Base-by-base conservation (phyloP, 2,888 invertebrate genomes). In the Ganaspis brasiliensis region DNA sequence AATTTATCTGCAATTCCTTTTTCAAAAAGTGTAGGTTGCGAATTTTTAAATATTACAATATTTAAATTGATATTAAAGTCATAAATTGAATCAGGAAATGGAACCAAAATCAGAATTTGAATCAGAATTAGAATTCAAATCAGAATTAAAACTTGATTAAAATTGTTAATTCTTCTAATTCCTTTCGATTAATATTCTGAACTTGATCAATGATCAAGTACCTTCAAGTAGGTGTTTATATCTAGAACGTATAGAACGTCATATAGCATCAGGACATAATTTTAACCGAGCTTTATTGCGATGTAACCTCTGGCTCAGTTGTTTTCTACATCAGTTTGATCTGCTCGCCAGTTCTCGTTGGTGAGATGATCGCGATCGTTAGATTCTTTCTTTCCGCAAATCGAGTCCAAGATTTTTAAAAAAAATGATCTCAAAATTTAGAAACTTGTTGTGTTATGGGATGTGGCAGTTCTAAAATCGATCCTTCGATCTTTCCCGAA, bases 221-320 rank as follows among this genome's bases (percentile, higher is more conserved):
- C 61, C 73, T 61, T 73, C 19, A 31, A 40, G 61, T 61, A 24
- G 8, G 40, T 45, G 40, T 21, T 57, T 76, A 73, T 75, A 72
- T 77, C 74, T 52, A 72, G 77, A 72, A 49, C 72, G 40, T 40
- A 40, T 74, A 37, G 59, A 61, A 55, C 52, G 49, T 59, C 70
- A 75, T 67, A 75, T 49, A 71, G 49, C 63, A 74, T 56, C 56
- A 71, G 78, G 78, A 85, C 85, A 86, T 88, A 88, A 88, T 87
- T 88, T 87, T 88, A 89, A 87, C 86, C 78, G 75, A 77, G 75
- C 76, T 78, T 81, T 86, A 84, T 86, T 87, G 85, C 86, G 84
- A 83, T 83, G 82, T 85, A 86, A 86, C 83, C 84, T 87, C 85
- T 84, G 85, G 81, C 82, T 74, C 76, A 40, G 73, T 67, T 67